These are phyloP conservation scores for Mycteria americana DNA, from an alignment of 2,797 vertebrate species.

Conservation along the genomic window DNA sequence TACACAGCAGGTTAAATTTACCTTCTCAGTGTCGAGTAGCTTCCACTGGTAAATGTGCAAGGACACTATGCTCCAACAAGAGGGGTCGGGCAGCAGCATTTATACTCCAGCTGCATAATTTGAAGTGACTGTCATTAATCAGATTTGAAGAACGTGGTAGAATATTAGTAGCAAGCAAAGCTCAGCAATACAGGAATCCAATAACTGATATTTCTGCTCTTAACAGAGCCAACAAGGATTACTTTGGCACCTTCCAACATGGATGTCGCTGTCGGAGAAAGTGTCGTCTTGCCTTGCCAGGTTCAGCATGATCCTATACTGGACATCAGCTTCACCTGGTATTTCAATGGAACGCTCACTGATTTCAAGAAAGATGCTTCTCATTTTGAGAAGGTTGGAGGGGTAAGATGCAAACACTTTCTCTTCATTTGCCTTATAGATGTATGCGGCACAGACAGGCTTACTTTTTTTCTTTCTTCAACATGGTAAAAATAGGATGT, in stretches of 20 bases:
- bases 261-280: conserved; percentile 95
- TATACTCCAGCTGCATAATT: neutral
- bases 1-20: neutral
- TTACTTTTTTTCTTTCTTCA: neutral
- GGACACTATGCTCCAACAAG: neutral
- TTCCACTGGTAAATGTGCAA: neutral
- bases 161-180: neutral
- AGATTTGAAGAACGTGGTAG: accelerated
- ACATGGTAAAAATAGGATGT: neutral
- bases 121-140: neutral
- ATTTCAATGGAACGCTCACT: conserved; percentile 87
- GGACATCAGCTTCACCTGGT: conserved; percentile 92
- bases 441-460: neutral
- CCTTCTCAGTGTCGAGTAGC: neutral
- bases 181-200: neutral
- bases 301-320: conserved; percentile 89
- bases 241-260: conserved; percentile 90
- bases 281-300: conserved; percentile 92
- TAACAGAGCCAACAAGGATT: conserved; percentile 91
- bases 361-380: conserved; percentile 87
- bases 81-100: neutral
- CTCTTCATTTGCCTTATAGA: neutral
- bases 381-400: conserved; percentile 92
- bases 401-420: conserved; percentile 82
- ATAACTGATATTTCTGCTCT: neutral